Evolutionary conservation across 1,140 invertebrate genomes (phyloP).

Genomic region (Coboldia fuscipes): DNA sequence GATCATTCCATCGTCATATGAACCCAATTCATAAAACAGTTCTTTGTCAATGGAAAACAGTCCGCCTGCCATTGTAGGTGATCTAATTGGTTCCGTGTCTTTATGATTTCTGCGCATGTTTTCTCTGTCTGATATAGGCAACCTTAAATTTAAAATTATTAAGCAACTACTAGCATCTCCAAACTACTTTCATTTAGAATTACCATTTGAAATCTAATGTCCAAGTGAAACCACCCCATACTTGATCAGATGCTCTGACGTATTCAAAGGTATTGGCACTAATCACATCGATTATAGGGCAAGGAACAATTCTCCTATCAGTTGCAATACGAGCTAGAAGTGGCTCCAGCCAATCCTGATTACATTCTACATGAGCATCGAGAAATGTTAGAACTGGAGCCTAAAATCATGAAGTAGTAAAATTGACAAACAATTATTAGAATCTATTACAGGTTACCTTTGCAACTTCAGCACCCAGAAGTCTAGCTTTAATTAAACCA

Average conservation of each 20-base stretch:
- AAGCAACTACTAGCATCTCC: not conserved
- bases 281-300: constrained; percentile 96
- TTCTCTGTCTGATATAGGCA: constrained; percentile 85
- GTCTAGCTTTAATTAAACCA: constrained; percentile 77
- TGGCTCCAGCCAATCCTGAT: constrained; percentile 88
- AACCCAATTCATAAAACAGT: constrained; percentile 92
- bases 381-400: constrained; percentile 91
- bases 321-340: constrained; percentile 74
- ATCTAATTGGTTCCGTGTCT: constrained; percentile 70
- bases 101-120: constrained; percentile 76
- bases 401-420: constrained; percentile 3
- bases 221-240: constrained; percentile 97
- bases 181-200: constrained; percentile 4
- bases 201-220: constrained; percentile 93
- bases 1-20: constrained; percentile 98
- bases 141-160: constrained; percentile 34
- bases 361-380: constrained; percentile 89
- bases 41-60: constrained; percentile 90
- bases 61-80: constrained; percentile 98
- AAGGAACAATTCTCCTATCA: constrained; percentile 82
- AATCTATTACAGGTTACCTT: constrained; percentile 18
- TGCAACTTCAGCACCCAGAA: constrained; percentile 78
- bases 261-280: constrained; percentile 96
- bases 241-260: constrained; percentile 80
- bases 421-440: not conserved